phyloP scores from a whole-genome alignment of 2,797 vertebrate genomes.

The Bradypodion pumilum region DNA sequence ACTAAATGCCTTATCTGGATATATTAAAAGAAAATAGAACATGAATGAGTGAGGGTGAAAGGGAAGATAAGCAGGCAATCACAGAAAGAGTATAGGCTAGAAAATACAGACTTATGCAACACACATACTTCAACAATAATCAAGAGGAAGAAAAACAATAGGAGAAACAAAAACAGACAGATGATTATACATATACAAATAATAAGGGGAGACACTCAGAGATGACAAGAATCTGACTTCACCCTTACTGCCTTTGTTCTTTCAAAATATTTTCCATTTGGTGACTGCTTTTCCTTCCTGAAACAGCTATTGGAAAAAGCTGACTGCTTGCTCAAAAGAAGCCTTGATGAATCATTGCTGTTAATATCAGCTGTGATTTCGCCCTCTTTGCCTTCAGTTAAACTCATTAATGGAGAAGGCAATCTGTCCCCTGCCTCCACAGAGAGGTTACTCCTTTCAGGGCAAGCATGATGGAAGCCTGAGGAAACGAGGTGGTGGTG shows the following conservation, averaged over 20 bases:
- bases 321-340: conserved; percentile 45
- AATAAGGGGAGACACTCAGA: conserved; percentile 24
- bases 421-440: background rate
- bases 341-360: conserved; percentile 41
- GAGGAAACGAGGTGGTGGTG: background rate
- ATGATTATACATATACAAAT: background rate
- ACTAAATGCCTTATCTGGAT: no score
- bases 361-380: conserved; percentile 20
- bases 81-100: conserved; percentile 35
- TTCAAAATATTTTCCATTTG: conserved; percentile 70
- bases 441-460: background rate
- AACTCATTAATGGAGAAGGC: conserved; percentile 16
- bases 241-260: conserved; percentile 71
- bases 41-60: conserved; percentile 31
- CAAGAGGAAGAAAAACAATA: conserved; percentile 15
- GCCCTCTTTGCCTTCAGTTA: conserved; percentile 38
- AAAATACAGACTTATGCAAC: conserved; percentile 49
- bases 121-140: background rate
- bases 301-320: conserved; percentile 66
- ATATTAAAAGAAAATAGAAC: conserved; percentile 61
- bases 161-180: conserved; percentile 4
- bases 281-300: conserved; percentile 77
- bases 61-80: conserved; percentile 34
- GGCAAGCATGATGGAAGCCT: conserved; percentile 6
- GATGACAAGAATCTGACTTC: conserved; percentile 72